phyloP scores from a whole-genome alignment of 2,888 invertebrate species.

The Pyralis farinalis region DNA sequence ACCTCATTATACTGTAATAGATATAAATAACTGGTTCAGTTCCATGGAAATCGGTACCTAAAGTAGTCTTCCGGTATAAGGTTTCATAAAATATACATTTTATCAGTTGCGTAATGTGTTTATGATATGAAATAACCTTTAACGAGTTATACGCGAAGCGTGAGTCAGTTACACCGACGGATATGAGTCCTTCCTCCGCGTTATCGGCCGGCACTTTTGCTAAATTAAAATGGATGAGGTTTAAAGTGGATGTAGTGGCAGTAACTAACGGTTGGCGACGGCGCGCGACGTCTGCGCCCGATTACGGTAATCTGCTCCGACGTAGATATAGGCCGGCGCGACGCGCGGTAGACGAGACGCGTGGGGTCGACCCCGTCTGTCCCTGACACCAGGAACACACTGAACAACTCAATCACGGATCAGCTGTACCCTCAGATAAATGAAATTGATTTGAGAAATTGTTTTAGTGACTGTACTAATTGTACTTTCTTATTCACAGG shows the following conservation, averaged over 20 bases:
- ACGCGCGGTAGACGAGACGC: slow-evolving; percentile 29
- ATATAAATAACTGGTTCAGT: no score
- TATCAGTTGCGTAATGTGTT: not conserved
- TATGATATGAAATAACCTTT: slow-evolving; percentile 8
- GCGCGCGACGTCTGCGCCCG: slow-evolving; percentile 53
- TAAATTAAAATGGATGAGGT: slow-evolving; percentile 80
- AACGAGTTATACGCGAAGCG: slow-evolving; percentile 16
- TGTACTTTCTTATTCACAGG: no score
- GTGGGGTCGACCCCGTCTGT: slow-evolving; percentile 42
- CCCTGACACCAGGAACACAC: not conserved
- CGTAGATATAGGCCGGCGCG: slow-evolving; percentile 11
- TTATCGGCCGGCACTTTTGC: slow-evolving; percentile 78
- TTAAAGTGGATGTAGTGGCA: slow-evolving; percentile 78
- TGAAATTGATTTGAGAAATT: no score
- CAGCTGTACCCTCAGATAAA: no score
- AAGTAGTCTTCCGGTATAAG: no score
- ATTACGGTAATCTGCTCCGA: slow-evolving; percentile 50
- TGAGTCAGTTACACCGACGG: slow-evolving; percentile 53
- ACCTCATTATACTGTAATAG: no score
- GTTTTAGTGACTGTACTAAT: no score
- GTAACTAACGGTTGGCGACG: slow-evolving; percentile 69
- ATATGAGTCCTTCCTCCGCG: slow-evolving; percentile 76
- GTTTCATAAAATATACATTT: no score
- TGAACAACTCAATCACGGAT: no score
- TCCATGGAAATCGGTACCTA: no score